Base-by-base conservation (phyloP, 37 sponge, comb jelly and placozoan species). In the Geodia barretti region DNA sequence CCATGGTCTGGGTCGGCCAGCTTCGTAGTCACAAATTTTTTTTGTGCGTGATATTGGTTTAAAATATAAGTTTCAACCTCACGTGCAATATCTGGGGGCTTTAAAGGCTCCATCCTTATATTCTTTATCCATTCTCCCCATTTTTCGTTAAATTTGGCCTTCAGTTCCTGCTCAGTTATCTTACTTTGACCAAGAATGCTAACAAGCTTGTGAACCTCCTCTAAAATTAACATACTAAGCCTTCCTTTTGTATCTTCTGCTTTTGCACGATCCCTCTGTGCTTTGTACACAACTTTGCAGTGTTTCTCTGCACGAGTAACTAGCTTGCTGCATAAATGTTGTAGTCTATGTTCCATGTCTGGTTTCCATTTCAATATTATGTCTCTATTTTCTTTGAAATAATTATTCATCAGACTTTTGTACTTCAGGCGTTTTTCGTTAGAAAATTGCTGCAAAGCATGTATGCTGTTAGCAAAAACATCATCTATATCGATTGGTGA, bases 111-210 rank as follows among this genome's bases (percentile, higher is more conserved):
- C 17, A 19, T 20, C 19, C 19, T 58, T 19, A 11, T 36, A 4
- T 28, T 39, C 17, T 39, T 42, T 26, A 74, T 74, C 74, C 74
- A 74, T 4, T 23, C 29, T 39, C n/a, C 3, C 74, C 74, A 74
- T 14, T 74, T 4, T 4, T 26, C 3, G 3, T 74, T 25, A 74
- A 74, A 74, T 25, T 2, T 43, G 39, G 39, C 14, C 20, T 74
- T 24, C 14, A 74, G 23, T 42, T 74, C 58, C 28, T 41, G 3
- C 39, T 39, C 58, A 41, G 23, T 74, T n/a, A n/a, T n/a, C n/a
- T n/a, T n/a, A n/a, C n/a, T n/a, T n/a, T n/a, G n/a, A 9, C 41
- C 43, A 39, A 24, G 23, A 39, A 41, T 4, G 2, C 7, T 21
- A 25, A 41, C 74, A 39, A 43, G 47, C 67, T 78, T 11, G 64